Percentiles rank a stretch among this genome's conserved stretches.
These are phyloP conservation scores for Drosophila pegasa DNA, from an alignment of 2,888 invertebrate species.

Conservation along the genomic window DNA sequence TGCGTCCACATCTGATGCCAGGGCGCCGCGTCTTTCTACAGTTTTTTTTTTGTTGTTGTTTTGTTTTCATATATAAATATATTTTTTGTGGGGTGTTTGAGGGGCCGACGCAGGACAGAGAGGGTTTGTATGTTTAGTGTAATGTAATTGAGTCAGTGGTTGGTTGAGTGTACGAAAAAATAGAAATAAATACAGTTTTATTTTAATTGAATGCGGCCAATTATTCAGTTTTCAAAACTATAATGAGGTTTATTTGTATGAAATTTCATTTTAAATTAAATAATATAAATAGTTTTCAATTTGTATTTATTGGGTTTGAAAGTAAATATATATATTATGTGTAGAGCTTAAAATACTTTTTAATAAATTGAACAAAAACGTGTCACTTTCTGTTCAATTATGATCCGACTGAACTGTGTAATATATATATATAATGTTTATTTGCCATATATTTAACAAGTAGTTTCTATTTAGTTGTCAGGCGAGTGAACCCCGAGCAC, in stretches of 20 bases:
- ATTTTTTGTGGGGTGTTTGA: slow-evolving; percentile 27
- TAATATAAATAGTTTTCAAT: neutral
- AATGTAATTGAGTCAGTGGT: slow-evolving; percentile 28
- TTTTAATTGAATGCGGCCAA: slow-evolving; percentile 58
- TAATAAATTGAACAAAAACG: neutral
- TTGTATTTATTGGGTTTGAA: neutral
- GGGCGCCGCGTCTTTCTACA: slow-evolving; percentile 83
- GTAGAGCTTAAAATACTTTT: neutral
- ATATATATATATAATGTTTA: neutral
- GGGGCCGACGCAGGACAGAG: slow-evolving; percentile 35
- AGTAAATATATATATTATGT: neutral
- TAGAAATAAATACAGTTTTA: slow-evolving; percentile 58
- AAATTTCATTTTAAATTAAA: slow-evolving; percentile 16
- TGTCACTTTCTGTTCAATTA: neutral
- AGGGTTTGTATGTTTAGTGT: slow-evolving; percentile 24
- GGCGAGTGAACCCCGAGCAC: slow-evolving; percentile 23
- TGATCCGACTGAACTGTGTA: neutral
- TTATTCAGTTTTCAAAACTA: slow-evolving; percentile 37
- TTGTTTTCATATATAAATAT: too few species aligned
- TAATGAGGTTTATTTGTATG: slow-evolving; percentile 5
- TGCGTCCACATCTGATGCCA: slow-evolving; percentile 85
- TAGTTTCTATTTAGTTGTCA: neutral
- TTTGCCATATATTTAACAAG: neutral
- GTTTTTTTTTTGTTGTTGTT: slow-evolving; percentile 36
- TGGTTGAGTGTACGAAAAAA: slow-evolving; percentile 49